Conservation (phyloP, 2,888 invertebrate genomes). For the Sesamia inferens region DNA sequence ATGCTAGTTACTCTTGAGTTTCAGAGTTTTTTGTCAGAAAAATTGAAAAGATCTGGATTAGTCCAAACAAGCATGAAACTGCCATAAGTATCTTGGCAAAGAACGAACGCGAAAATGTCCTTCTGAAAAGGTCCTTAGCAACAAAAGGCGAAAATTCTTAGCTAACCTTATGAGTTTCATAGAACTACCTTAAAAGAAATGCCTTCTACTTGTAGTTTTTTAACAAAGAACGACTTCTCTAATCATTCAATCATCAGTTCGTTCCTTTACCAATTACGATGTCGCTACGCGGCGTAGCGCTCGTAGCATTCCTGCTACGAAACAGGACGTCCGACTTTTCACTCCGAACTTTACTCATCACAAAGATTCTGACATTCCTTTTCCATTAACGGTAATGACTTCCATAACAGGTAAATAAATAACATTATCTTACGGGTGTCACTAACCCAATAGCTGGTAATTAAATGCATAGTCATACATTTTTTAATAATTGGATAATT, state of each 20-base stretch:
- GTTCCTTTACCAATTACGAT: slow-evolving; percentile 11
- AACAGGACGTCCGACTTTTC: slow-evolving; percentile 32
- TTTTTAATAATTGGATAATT: slow-evolving; percentile 87
- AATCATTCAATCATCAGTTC: slow-evolving; percentile 26
- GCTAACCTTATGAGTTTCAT: not conserved
- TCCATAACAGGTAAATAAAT: slow-evolving; percentile 42
- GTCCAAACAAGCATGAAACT: not conserved
- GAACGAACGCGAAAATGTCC: not conserved
- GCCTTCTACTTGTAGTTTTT: not conserved
- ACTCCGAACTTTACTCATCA: slow-evolving; percentile 28
- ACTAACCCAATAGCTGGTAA: slow-evolving; percentile 58
- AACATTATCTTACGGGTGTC: slow-evolving; percentile 55
- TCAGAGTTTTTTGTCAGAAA: not conserved
- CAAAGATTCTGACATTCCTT: slow-evolving; percentile 36
- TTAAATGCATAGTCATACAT: slow-evolving; percentile 71
- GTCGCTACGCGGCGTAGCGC: slow-evolving; percentile 35
- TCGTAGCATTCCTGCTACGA: slow-evolving; percentile 38
- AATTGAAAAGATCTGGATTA: not conserved
- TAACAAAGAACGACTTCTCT: slow-evolving; percentile 1
- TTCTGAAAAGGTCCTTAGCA: not conserved
- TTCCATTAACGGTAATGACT: slow-evolving; percentile 45
- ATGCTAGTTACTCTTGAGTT: not conserved
- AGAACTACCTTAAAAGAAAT: not conserved
- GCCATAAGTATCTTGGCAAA: not conserved
- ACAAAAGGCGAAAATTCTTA: slow-evolving; percentile 13